Percentiles rank a stretch among this genome's conserved stretches.
phyloP scores from a whole-genome alignment of 2,113 vertebrate genomes.

The Platycercus adscitus region DNA sequence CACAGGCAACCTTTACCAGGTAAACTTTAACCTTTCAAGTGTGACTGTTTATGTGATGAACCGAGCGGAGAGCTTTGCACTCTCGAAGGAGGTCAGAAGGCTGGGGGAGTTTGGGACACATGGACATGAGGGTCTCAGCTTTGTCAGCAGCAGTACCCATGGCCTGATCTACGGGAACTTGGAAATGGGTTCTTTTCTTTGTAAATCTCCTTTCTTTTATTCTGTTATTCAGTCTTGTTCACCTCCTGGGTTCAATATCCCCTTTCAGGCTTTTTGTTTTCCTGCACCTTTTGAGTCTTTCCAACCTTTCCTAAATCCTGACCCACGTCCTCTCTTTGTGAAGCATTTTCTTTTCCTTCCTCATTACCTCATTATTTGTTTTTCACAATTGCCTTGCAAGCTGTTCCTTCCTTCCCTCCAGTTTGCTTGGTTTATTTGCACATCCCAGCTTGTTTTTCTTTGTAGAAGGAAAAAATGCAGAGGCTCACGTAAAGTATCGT shows the following conservation, averaged over 20 bases:
- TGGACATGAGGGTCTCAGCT: not conserved
- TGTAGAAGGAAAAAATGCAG: not conserved
- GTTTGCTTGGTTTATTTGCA: constrained; percentile 41
- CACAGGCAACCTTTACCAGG: not conserved
- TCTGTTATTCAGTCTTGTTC: not conserved
- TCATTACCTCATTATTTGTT: not conserved
- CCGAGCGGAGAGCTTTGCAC: not conserved
- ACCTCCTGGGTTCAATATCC: not conserved
- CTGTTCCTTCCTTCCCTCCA: constrained; percentile 21
- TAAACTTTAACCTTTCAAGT: not conserved
- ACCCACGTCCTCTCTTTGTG: not conserved
- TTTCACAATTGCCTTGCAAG: constrained; percentile 11
- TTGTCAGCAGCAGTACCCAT: not conserved
- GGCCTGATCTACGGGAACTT: not conserved
- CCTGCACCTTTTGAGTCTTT: not conserved
- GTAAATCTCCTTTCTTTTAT: not conserved
- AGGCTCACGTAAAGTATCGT: not conserved
- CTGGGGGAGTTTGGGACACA: not conserved
- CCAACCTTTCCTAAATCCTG: not conserved
- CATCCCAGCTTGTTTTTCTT: not conserved
- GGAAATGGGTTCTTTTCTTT: not conserved
- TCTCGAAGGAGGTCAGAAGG: not conserved
- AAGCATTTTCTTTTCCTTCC: constrained; percentile 19
- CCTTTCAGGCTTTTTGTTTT: not conserved
- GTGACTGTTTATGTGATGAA: not conserved